Percentiles rank a stretch among this genome's conserved stretches.
phyloP scores from a whole-genome alignment of 1,140 invertebrate genomes.

The Liolophura sinensis region DNA sequence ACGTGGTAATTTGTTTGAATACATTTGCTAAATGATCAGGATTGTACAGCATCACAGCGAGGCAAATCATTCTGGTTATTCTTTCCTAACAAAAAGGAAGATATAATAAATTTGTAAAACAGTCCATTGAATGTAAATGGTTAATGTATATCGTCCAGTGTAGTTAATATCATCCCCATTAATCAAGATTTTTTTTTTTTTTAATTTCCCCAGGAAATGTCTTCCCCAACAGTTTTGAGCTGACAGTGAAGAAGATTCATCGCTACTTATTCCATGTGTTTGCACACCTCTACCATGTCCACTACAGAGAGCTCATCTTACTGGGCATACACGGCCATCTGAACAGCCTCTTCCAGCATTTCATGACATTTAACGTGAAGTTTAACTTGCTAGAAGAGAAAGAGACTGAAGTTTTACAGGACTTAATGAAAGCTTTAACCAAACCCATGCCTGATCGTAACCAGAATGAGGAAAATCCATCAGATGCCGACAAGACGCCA shows the following conservation, averaged over 20 bases:
- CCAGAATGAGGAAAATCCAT: conserved; percentile 34
- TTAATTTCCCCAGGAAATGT: conserved; percentile 74
- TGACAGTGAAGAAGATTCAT: conserved; percentile 93
- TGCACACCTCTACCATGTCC: conserved; percentile 96
- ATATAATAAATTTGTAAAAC: too few species aligned
- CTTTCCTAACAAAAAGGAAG: too few species aligned
- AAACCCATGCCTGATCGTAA: conserved; percentile 44
- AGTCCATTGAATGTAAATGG: too few species aligned
- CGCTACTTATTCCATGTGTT: conserved; percentile 95
- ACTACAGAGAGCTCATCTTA: conserved; percentile 92
- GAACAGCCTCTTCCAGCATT: conserved; percentile 95
- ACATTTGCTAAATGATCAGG: too few species aligned
- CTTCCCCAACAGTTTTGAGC: conserved; percentile 93
- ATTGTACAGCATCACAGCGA: too few species aligned
- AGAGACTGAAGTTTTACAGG: conserved; percentile 89
- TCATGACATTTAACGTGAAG: conserved; percentile 81
- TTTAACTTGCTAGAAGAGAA: conserved; percentile 88
- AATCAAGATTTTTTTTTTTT: not conserved
- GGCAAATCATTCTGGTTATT: too few species aligned
- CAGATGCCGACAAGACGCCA: too few species aligned
- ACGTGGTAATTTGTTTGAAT: too few species aligned
- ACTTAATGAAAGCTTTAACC: conserved; percentile 44
- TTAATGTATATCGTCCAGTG: too few species aligned
- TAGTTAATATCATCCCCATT: too few species aligned
- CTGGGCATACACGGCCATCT: conserved; percentile 88